Conservation (phyloP, 2,888 invertebrate genomes). For the Leucozona laternaria region DNA sequence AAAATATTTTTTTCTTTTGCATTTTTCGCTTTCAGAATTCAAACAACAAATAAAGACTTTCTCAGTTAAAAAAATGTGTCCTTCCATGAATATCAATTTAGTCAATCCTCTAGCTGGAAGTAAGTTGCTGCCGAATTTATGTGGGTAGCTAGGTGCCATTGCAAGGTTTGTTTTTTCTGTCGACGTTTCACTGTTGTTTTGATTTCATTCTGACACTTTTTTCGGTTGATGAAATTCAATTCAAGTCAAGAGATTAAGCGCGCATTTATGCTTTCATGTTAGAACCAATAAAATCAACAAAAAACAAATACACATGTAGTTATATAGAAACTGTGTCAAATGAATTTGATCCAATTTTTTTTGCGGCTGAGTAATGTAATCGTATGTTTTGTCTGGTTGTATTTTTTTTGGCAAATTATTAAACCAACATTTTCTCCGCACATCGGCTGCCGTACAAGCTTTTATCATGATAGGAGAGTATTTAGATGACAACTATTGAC, state of each 20-base stretch:
- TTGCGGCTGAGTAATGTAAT: slow-evolving; percentile 8
- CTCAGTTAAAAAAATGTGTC: slow-evolving; percentile 17
- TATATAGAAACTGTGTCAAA: slow-evolving; percentile 59
- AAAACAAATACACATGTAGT: not conserved
- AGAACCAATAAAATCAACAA: slow-evolving; percentile 47
- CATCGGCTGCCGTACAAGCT: not conserved
- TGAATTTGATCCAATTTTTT: slow-evolving; percentile 61
- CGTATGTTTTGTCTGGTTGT: slow-evolving; percentile 28
- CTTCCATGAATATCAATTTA: slow-evolving; percentile 53
- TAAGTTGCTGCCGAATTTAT: slow-evolving; percentile 45
- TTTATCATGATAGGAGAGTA: not conserved
- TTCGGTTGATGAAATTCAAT: slow-evolving; percentile 26
- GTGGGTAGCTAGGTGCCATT: slow-evolving; percentile 29
- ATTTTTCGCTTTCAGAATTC: slow-evolving; percentile 43
- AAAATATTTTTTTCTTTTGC: slow-evolving; percentile 6
- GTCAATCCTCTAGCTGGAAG: slow-evolving; percentile 1
- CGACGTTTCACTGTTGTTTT: slow-evolving; percentile 40
- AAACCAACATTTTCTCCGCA: slow-evolving; percentile 47
- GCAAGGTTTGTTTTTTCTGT: not conserved
- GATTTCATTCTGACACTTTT: slow-evolving; percentile 50
- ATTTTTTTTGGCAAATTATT: not conserved
- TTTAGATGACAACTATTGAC: slow-evolving; percentile 39
- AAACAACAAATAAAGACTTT: slow-evolving; percentile 46
- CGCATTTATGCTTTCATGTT: slow-evolving; percentile 32
- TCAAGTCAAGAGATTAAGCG: slow-evolving; percentile 5